phyloP scores from a whole-genome alignment of 2,797 vertebrate genomes.

The Rhinella marina region DNA sequence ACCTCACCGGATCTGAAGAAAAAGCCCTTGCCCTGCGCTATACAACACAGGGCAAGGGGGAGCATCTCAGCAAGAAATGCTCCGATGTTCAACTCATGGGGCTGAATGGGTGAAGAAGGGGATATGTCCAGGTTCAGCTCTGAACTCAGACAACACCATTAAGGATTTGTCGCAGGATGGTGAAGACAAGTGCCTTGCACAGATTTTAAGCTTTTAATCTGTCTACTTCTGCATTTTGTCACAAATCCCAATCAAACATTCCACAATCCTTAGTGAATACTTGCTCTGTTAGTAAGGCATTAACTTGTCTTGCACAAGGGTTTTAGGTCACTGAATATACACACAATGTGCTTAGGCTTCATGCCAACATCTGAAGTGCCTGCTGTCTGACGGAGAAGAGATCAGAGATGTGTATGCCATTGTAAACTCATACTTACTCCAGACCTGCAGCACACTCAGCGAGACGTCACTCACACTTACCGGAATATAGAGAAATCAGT shows the following conservation, averaged over 20 bases:
- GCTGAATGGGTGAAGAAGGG: no score
- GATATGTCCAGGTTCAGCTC: no score
- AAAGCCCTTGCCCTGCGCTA: no score
- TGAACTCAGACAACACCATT: no score
- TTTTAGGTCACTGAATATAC: conserved; percentile 2
- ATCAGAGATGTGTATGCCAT: background rate
- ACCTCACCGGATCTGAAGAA: no score
- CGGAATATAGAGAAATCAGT: conserved; percentile 78
- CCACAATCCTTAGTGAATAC: conserved; percentile 27
- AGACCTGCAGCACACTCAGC: background rate
- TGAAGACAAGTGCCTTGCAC: background rate
- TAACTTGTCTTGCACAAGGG: conserved; percentile 16
- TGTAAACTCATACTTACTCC: background rate
- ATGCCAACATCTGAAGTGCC: background rate
- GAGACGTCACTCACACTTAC: conserved; percentile 25
- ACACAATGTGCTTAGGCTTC: conserved; percentile 28
- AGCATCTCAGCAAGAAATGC: no score
- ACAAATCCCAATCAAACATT: conserved; percentile 21
- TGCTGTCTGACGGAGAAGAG: conserved; percentile 8
- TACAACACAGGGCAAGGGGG: no score
- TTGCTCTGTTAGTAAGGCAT: conserved; percentile 11
- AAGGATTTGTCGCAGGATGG: background rate
- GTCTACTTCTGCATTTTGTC: background rate
- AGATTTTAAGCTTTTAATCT: background rate
- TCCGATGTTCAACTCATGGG: no score